Percentiles rank a stretch among this genome's conserved stretches.
Evolutionary conservation across 2,797 vertebrate species (phyloP).

Genomic region (Poecilia wingei): DNA sequence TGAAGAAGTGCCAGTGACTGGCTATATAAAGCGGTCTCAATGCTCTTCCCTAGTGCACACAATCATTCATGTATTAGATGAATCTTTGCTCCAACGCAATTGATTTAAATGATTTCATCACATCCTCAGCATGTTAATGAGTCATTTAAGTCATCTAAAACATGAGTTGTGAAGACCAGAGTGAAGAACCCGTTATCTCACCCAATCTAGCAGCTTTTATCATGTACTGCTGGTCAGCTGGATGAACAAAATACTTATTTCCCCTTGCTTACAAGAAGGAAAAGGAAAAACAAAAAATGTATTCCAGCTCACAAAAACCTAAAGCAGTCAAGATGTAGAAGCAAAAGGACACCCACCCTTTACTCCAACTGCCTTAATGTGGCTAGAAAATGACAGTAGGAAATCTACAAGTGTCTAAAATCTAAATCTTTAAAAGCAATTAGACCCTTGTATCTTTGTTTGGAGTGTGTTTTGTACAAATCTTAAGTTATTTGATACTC

Average conservation of each 20-base stretch:
- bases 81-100: neutral
- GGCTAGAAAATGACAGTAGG: neutral
- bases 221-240: neutral
- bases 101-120: neutral
- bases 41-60: neutral
- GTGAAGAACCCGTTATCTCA: neutral
- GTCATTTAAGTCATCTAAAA: neutral
- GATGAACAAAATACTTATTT: neutral
- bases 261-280: neutral
- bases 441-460: neutral
- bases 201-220: neutral
- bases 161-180: neutral
- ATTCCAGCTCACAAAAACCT: neutral
- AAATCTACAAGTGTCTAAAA: neutral
- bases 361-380: neutral
- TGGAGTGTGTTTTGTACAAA: neutral
- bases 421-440: neutral
- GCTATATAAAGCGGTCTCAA: neutral
- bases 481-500: neutral
- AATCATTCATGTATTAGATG: neutral
- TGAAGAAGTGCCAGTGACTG: neutral
- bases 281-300: neutral
- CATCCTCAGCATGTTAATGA: neutral
- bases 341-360: neutral
- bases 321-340: neutral